phyloP scores from a whole-genome alignment of 2,797 vertebrate species.

The Helicolenus hilgendorfi region DNA sequence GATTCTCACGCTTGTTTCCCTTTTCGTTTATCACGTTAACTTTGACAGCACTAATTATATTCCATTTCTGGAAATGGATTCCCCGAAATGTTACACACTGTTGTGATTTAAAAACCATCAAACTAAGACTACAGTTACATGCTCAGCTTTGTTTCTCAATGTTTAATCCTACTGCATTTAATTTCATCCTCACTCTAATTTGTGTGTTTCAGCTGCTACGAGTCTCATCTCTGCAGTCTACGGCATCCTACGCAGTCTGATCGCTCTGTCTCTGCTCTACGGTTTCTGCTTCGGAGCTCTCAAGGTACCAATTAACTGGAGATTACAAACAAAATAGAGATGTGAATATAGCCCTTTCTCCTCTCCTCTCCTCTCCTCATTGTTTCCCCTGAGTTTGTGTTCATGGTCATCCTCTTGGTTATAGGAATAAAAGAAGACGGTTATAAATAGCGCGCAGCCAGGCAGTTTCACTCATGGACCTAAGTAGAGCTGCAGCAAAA shows the following conservation, averaged over 20 bases:
- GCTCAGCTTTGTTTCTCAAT: neutral
- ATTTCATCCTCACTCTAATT: constrained; percentile 8
- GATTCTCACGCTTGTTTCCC: too few relatives aligned
- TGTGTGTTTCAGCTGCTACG: constrained; percentile 92
- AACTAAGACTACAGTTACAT: neutral
- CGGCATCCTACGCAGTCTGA: constrained; percentile 93
- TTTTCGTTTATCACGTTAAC: too few relatives aligned
- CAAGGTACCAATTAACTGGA: constrained; percentile 89
- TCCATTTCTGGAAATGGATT: too few relatives aligned
- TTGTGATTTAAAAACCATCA: neutral
- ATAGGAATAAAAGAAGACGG: constrained; percentile 16
- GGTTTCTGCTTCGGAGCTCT: constrained; percentile 95
- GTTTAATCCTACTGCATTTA: neutral
- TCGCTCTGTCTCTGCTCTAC: constrained; percentile 91
- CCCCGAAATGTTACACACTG: too few relatives aligned
- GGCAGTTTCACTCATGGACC: constrained; percentile 17
- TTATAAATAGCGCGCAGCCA: constrained; percentile 38
- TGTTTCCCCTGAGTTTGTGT: neutral
- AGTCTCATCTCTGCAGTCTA: constrained; percentile 94
- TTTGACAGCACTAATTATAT: too few relatives aligned
- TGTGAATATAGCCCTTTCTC: neutral
- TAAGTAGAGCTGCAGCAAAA: constrained; percentile 26
- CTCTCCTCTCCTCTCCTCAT: neutral
- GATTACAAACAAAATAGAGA: neutral
- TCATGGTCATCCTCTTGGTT: neutral